phyloP scores from a whole-genome alignment of 2,888 invertebrate species.

The Andrena haemorrhoa region DNA sequence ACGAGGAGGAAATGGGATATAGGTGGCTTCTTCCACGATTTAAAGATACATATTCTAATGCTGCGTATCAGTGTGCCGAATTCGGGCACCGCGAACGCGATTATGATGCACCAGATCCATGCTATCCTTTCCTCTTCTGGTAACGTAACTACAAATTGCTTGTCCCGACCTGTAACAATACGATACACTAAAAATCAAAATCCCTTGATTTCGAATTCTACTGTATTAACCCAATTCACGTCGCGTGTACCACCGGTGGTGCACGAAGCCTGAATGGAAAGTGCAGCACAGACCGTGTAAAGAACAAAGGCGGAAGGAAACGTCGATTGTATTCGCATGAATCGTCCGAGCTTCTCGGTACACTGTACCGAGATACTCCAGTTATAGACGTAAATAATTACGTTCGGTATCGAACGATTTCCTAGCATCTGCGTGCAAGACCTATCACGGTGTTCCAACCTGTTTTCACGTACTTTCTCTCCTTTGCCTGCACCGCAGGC shows the following conservation, averaged over 20 bases:
- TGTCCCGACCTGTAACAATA: constrained; percentile 90
- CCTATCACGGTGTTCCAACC: constrained; percentile 39
- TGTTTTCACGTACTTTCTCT: constrained; percentile 64
- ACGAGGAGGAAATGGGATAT: constrained; percentile 89
- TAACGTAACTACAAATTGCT: constrained; percentile 92
- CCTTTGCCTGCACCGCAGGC: constrained; percentile 28
- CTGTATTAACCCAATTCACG: no score
- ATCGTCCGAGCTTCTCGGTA: background rate
- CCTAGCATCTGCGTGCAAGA: background rate
- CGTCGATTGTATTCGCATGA: background rate
- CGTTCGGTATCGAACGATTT: constrained; percentile 30
- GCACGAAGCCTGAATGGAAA: no score
- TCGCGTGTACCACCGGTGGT: no score
- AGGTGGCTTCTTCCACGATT: constrained; percentile 92
- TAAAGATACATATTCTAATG: constrained; percentile 95
- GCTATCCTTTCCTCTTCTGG: constrained; percentile 95
- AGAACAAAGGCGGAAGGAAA: background rate
- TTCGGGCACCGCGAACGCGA: constrained; percentile 95
- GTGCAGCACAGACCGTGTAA: background rate
- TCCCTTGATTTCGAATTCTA: no score
- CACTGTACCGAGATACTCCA: background rate
- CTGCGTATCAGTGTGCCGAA: constrained; percentile 94
- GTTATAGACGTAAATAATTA: constrained; percentile 13
- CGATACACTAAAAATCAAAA: background rate
- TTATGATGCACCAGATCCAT: constrained; percentile 96